Base-by-base conservation (phyloP, 2,888 invertebrate genomes). In the Cremastobaeus sp. region DNA sequence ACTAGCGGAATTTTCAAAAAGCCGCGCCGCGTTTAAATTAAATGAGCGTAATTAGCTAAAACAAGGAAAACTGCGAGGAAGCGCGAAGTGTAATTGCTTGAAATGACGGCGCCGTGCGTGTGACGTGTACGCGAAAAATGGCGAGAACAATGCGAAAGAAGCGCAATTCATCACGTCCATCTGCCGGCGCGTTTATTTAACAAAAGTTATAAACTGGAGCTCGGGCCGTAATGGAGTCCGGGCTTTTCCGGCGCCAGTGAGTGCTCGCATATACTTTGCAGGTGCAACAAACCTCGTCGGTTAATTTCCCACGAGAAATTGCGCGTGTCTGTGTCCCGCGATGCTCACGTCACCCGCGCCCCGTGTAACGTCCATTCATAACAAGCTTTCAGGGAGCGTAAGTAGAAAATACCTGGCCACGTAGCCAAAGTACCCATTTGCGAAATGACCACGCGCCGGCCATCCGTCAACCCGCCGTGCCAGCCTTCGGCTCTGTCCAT, bases 261-360 rank as follows among this genome's bases (percentile, higher is more conserved):
- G n/a, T n/a, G n/a, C n/a, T n/a, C 35, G 54, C 41, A 47, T 41
- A 47, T 18, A 55, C 60, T 45, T 64, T 57, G 34, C 60, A 64
- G 68, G 68, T 69, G 65, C 48, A 59, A 50, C 64, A 76, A 76
- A 77, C 77, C 77, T 60, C 74, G 52, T 71, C 80, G 78, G 79
- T 82, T 81, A 82, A 83, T 83, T 84, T 84, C 83, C 84, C 84
- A 79, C 80, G 84, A 84, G 82, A 84, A 84, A 82, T 84, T 79
- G 80, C 80, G 74, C 74, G 77, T 76, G 78, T 70, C 72, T 74
- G 59, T 55, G 68, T 35, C 41, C 35, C 55, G 39, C 21, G 28
- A n/a, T 37, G 32, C 69, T 76, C 69, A 69, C 74, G 75, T 77
- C 79, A 52, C 64, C 35, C 35, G 64, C 25, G 21, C 21, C 66